phyloP scores from a whole-genome alignment of 2,797 vertebrate genomes.

The Eupleurogrammus muticus region DNA sequence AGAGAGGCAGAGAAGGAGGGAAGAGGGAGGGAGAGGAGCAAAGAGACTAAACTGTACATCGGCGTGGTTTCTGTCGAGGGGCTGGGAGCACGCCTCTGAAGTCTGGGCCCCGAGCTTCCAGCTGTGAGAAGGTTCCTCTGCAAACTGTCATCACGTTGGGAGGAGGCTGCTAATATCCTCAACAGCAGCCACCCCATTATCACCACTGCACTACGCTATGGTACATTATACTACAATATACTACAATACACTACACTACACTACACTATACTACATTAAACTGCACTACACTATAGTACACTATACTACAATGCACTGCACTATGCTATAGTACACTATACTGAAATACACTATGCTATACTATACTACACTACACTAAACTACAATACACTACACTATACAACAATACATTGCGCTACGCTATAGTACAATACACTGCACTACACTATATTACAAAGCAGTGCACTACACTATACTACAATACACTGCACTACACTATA shows the following conservation, averaged over 20 bases:
- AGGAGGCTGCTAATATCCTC: slow-evolving; percentile 75
- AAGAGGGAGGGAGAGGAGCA: slow-evolving; percentile 42
- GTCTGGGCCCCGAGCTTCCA: slow-evolving; percentile 70
- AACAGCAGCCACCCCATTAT: slow-evolving; percentile 57
- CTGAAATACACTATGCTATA: not conserved
- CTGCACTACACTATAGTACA: slow-evolving; percentile 8
- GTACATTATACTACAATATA: slow-evolving; percentile 6
- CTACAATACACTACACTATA: not conserved
- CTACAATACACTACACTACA: slow-evolving; percentile 1
- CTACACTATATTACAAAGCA: too few species aligned
- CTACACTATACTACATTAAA: slow-evolving; percentile 9
- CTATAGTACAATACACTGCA: not conserved
- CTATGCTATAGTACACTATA: not conserved
- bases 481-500: not conserved
- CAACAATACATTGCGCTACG: slow-evolving; percentile 5
- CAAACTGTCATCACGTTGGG: slow-evolving; percentile 80
- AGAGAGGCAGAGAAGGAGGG: slow-evolving; percentile 38
- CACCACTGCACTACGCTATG: slow-evolving; percentile 18
- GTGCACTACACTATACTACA: slow-evolving; percentile 7
- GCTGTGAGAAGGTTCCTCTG: slow-evolving; percentile 77
- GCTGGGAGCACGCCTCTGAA: slow-evolving; percentile 65
- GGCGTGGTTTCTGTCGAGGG: slow-evolving; percentile 63
- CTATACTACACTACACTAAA: slow-evolving; percentile 11
- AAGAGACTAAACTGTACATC: slow-evolving; percentile 69
- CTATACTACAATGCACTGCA: too few species aligned